Evolutionary conservation across 2,797 vertebrate genomes (phyloP).

Genomic region (Chelon auratus): DNA sequence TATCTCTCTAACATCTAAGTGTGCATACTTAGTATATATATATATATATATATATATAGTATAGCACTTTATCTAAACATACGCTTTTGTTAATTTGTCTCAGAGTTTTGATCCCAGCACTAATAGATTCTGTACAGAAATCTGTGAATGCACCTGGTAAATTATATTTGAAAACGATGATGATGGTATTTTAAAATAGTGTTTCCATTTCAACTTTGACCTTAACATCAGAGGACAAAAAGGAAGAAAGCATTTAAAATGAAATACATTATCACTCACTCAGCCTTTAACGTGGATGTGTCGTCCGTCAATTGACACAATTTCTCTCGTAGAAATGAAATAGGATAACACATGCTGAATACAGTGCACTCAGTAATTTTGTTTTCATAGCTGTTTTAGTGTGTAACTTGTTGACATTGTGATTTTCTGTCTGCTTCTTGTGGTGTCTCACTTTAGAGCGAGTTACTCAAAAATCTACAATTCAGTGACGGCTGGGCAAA

Average conservation of each 20-base stretch:
- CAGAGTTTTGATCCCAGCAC: background rate
- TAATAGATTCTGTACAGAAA: background rate
- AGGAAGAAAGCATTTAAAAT: background rate
- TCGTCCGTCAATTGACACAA: background rate
- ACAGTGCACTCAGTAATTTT: too few species aligned
- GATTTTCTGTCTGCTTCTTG: too few species aligned
- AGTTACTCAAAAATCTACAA: background rate
- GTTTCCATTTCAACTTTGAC: background rate
- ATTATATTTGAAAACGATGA: background rate
- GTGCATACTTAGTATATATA: too few species aligned
- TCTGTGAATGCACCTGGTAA: background rate
- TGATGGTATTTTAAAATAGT: background rate
- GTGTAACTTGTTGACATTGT: background rate
- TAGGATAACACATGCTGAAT: background rate
- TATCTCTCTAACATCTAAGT: too few species aligned
- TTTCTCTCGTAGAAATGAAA: background rate
- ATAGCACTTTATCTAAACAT: too few species aligned
- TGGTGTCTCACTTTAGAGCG: background rate
- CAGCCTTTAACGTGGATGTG: background rate
- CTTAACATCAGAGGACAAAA: background rate
- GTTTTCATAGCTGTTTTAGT: background rate
- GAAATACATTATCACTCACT: background rate
- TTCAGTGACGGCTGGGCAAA: background rate
- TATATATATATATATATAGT: too few species aligned
- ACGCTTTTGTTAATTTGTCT: background rate